Evolutionary conservation across 2,113 vertebrate genomes (phyloP).

Genomic region (Albula goreensis): DNA sequence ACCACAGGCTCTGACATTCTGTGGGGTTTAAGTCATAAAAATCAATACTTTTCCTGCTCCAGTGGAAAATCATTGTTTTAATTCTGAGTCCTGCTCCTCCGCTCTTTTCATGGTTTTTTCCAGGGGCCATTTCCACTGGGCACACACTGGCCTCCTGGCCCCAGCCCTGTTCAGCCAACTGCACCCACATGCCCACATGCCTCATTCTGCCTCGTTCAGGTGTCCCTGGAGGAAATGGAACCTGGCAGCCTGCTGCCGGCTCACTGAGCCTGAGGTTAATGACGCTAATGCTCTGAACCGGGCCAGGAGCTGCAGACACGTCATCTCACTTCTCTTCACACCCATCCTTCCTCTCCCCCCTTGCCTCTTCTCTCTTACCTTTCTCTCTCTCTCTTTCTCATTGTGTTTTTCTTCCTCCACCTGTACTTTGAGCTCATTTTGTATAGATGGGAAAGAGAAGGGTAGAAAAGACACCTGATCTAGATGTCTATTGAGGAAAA

Average conservation of each 20-base stretch:
- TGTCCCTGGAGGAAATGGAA: background rate
- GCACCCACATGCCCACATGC: background rate
- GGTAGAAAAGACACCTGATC: constrained; percentile 2
- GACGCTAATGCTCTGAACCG: background rate
- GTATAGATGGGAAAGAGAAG: background rate
- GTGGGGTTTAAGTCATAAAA: background rate
- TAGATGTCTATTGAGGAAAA: background rate
- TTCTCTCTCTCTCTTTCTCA: background rate
- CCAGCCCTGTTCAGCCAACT: background rate
- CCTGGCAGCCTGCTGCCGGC: background rate
- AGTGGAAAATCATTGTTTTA: background rate
- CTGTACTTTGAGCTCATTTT: background rate
- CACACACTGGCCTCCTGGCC: background rate
- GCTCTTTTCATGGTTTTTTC: background rate
- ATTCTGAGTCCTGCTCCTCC: background rate
- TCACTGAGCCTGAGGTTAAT: background rate
- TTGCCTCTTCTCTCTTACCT: background rate
- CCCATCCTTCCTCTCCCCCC: background rate
- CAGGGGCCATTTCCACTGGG: background rate
- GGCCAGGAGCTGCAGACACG: background rate
- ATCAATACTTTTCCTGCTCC: background rate
- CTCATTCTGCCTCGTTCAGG: background rate
- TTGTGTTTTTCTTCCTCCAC: background rate
- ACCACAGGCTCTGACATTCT: background rate
- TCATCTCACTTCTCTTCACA: background rate